Base-by-base conservation (phyloP, 1,140 invertebrate species). In the Scaptomyza pallida region DNA sequence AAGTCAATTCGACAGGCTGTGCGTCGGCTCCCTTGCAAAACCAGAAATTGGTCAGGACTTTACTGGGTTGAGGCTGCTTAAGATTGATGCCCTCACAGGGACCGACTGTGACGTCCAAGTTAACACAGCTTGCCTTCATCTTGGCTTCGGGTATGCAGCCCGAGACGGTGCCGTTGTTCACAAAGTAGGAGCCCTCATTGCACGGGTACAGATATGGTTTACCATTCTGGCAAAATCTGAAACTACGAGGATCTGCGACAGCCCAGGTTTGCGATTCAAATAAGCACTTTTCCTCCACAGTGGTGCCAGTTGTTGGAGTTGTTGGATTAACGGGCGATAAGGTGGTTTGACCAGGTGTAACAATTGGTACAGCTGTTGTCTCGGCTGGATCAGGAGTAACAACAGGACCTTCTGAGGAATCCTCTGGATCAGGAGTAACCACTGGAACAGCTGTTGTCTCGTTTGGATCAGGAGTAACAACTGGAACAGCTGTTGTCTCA, bases 41-140 rank as follows among this genome's bases (percentile, higher is more conserved):
- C 21, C 75, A 90, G 76, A 76, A 90, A n/a, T 75, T 60, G 50
- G 54, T 71, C 13, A 72, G 54, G 15, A 43, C 26, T 5, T 41
- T 5, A 40, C 45, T 26, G 16, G 19, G 0, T 59, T 90, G 89
- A 0, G 80, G 85, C 48, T 89, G 80, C 37, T 30, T 13, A n/a
- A 78, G 17, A 69, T 59, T 63, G 5, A 17, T 30, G 1, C 71
- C 81, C 8, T 64, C 37, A 67, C 83, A 89, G 10, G 17, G 15
- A 0, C 59, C 61, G 5, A 45, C 48, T 10, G 0, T 13, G 13
- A 44, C 4, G 5, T 59, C 50, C n/a, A 43, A 15, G 43, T 86
- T 80, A 5, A 88, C 55, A 51, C 89, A 90, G 15, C 59, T 47
- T 1, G 82, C 51, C 30, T 73, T 15, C 64, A 90, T 76, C 9